Evolutionary conservation across 2,797 vertebrate species (phyloP).

Genomic region (Oryzias sinensis): DNA sequence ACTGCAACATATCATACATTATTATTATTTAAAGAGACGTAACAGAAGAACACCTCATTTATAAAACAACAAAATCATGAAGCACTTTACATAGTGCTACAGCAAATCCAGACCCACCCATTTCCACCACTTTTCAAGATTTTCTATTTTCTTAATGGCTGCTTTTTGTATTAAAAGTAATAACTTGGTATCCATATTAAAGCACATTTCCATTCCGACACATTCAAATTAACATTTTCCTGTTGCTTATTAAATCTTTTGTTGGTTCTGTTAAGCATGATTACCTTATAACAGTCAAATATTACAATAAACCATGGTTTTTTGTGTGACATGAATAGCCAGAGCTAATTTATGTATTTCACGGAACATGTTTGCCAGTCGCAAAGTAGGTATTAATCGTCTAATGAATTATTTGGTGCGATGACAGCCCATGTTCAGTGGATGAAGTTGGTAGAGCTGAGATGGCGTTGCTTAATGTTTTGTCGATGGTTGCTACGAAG

Average conservation of each 20-base stretch:
- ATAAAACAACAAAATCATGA: slow-evolving; percentile 31
- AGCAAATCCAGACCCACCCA: slow-evolving; percentile 56
- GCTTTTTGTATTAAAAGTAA: slow-evolving; percentile 10
- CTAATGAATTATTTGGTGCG: slow-evolving; percentile 38
- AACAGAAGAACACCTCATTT: slow-evolving; percentile 56
- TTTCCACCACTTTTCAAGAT: slow-evolving; percentile 25
- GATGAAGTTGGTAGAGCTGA: slow-evolving; percentile 41
- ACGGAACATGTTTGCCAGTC: slow-evolving; percentile 42
- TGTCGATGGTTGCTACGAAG: slow-evolving; percentile 28
- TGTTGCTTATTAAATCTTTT: slow-evolving; percentile 28
- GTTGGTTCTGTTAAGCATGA: slow-evolving; percentile 21
- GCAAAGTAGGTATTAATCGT: slow-evolving; percentile 43
- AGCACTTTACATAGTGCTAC: slow-evolving; percentile 63
- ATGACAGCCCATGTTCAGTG: slow-evolving; percentile 46
- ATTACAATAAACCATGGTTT: slow-evolving; percentile 44
- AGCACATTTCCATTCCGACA: slow-evolving; percentile 43
- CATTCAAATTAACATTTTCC: slow-evolving; percentile 34
- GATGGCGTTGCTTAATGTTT: slow-evolving; percentile 39
- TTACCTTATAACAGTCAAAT: slow-evolving; percentile 58
- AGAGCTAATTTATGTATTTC: slow-evolving; percentile 47
- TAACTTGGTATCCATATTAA: slow-evolving; percentile 25
- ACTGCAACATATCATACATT: slow-evolving; percentile 54
- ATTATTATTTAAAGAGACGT: slow-evolving; percentile 21
- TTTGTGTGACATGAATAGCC: slow-evolving; percentile 36
- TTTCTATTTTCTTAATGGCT: slow-evolving; percentile 54